phyloP scores from a whole-genome alignment of 2,113 vertebrate genomes.

The Phyllostomus discolor region DNA sequence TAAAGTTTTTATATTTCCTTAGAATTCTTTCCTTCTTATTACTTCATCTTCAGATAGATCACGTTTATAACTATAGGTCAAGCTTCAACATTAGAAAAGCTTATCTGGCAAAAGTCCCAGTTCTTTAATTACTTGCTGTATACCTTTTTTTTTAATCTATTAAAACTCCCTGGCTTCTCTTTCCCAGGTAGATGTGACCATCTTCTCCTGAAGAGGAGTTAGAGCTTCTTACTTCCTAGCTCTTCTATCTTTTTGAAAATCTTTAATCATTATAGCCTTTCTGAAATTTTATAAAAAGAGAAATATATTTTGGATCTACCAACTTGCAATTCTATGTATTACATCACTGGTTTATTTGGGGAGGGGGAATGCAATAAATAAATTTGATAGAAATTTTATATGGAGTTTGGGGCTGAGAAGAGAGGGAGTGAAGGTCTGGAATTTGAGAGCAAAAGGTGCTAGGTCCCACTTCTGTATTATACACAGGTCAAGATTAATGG shows the following conservation, averaged over 20 bases:
- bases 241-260: background rate
- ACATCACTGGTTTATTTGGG: background rate
- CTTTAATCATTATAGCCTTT: constrained; percentile 1
- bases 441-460: constrained; percentile 53
- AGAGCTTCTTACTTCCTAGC: background rate
- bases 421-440: constrained; percentile 8
- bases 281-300: constrained; percentile 27
- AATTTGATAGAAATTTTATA: constrained; percentile 34
- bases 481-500: constrained; percentile 63
- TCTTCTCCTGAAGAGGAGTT: background rate
- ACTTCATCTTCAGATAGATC: constrained; percentile 35
- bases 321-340: background rate
- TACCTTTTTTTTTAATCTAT: background rate
- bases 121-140: background rate
- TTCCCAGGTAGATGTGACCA: background rate
- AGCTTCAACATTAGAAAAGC: background rate
- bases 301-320: background rate
- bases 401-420: background rate
- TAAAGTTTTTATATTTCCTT: constrained; percentile 9
- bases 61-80: background rate
- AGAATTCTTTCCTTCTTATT: background rate
- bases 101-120: background rate
- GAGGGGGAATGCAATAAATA: background rate
- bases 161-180: background rate
- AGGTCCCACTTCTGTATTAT: constrained; percentile 37